Evolutionary conservation across 2,888 invertebrate genomes (phyloP), one percentile per base, ranked within the genome.

Genomic region (Pyrochroa serraticornis): DNA sequence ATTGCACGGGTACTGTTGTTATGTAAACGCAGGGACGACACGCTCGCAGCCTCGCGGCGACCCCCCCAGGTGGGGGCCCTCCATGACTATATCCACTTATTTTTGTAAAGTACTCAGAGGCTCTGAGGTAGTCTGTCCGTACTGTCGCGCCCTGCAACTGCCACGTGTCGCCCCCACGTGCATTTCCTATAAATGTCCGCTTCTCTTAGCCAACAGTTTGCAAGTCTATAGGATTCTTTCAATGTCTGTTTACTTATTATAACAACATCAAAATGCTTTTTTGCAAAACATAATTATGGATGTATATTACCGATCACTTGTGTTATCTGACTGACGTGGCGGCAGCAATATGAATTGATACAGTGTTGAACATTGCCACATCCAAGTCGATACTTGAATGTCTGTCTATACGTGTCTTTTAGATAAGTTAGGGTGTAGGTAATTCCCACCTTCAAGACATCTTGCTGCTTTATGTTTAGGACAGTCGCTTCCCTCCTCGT

Each of bases 261-360:
- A 56, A 39, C 37, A 37, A 68, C 66, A 67, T 67, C 69, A 68
- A 70, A 69, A 66, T 62, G 69, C 70, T 71, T 73, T 72, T 69
- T 72, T 65, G 72, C 72, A 70, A 70, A 42, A 69, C 42, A 59
- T 55, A 41, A 51, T 45, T 35, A 49, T 54, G 45, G 47, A 68
- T 74, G 72, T 72, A 66, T 67, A 71, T 69, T 69, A 71, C 68
- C 62, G 54, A 66, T 69, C 68, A 70, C 70, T 71, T 73, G 70
- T 71, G 71, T 74, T 12, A 48, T 64, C 68, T 68, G 65, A 70
- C 64, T 69, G 69, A 67, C 63, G 61, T 53, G 60, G 67, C 74
- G 72, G 76, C 78, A 77, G 80, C 79, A 80, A 80, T 78, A 79
- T 76, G 76, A 76, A 79, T 77, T 77, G 76, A 77, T 75, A 75